Conservation (phyloP, 2,888 invertebrate species). For the Mythimna lalbum region DNA sequence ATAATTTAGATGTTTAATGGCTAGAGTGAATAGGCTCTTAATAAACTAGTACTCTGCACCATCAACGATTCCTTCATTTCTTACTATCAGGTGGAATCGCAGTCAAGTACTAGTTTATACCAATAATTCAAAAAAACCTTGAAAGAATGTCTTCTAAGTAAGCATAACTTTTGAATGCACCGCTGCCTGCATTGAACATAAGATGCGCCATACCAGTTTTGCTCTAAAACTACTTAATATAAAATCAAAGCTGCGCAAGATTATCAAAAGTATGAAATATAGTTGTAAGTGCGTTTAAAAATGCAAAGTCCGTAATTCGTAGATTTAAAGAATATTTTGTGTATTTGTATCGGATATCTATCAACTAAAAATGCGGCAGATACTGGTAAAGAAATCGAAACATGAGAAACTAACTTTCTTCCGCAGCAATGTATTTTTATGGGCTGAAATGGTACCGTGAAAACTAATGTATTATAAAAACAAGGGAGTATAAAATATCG, state of each 20-base stretch:
- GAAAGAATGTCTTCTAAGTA: background rate
- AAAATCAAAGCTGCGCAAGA: background rate
- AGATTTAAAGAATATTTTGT: conserved; percentile 27
- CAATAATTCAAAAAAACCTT: background rate
- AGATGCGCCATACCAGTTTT: conserved; percentile 3
- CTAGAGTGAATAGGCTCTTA: too few species aligned
- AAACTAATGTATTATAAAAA: background rate
- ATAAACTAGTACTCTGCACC: too few species aligned
- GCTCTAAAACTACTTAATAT: background rate
- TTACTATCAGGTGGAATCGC: too few species aligned
- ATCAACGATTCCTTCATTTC: too few species aligned
- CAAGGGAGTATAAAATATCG: background rate
- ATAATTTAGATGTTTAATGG: too few species aligned
- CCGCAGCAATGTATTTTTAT: conserved; percentile 13
- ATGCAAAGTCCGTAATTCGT: conserved; percentile 17
- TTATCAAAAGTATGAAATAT: conserved; percentile 9
- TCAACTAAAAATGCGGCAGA: background rate
- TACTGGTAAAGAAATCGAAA: background rate
- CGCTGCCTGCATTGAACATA: too few species aligned
- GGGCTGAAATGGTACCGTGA: background rate
- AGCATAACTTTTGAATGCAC: background rate
- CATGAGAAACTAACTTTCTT: conserved; percentile 8
- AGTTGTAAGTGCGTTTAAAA: conserved; percentile 25
- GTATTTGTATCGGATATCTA: conserved; percentile 3
- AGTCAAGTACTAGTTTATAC: too few species aligned